A percentile compares a stretch with the other conserved stretches of the same genome.
These are phyloP conservation scores for Hippasteria phrygiana DNA, from an alignment of 53 echinoderm and acorn worm species.

Conservation along the genomic window DNA sequence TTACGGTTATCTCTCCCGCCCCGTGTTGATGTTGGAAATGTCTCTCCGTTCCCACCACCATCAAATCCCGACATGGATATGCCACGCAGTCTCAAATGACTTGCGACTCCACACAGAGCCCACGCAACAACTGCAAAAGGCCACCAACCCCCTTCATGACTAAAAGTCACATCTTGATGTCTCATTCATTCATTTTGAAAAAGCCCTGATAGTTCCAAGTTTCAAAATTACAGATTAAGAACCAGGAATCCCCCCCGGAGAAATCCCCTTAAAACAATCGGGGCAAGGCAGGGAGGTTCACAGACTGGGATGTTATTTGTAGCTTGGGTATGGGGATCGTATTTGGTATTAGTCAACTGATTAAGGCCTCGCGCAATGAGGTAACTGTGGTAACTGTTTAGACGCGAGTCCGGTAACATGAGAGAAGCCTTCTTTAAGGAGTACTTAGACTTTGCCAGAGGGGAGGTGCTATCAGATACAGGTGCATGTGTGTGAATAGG, in stretches of 20 bases:
- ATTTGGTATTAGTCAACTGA: conserved; percentile 17
- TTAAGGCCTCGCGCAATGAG: conserved; percentile 32
- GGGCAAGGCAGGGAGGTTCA: background rate
- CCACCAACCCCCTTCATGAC: background rate
- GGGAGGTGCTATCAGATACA: conserved; percentile 15
- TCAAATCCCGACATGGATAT: background rate
- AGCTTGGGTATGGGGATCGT: background rate
- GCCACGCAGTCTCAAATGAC: conserved; percentile 7
- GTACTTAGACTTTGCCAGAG: background rate
- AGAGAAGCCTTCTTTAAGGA: background rate
- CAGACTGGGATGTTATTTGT: background rate
- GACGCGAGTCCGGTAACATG: conserved; percentile 23
- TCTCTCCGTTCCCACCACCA: conserved; percentile 47
- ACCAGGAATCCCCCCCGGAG: background rate
- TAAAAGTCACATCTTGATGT: background rate
- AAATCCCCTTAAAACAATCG: background rate
- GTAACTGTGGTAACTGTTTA: conserved; percentile 53
- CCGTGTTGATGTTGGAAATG: conserved; percentile 51
- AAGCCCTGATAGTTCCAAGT: no score
- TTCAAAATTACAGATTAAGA: no score
- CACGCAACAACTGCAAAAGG: conserved; percentile 24
- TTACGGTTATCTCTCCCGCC: conserved; percentile 39
- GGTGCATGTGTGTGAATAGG: conserved; percentile 40
- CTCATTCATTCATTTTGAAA: background rate
- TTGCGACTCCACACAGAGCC: background rate